phyloP scores from a whole-genome alignment of 1,140 invertebrate genomes.

The Drosophila eugracilis region DNA sequence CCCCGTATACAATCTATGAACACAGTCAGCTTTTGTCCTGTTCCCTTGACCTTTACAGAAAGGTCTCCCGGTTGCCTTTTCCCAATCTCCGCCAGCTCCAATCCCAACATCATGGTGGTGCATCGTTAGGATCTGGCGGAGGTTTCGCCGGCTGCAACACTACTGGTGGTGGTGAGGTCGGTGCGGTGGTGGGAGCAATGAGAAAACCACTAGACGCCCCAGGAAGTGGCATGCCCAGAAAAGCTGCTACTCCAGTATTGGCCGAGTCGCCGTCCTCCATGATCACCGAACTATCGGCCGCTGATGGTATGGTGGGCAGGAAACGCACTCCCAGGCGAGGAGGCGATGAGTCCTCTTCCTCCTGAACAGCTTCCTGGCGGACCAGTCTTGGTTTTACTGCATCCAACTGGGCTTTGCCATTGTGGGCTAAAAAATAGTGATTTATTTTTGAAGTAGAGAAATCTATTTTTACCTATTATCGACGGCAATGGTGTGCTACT shows the following conservation, averaged over 20 bases:
- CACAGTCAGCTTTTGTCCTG: conserved; percentile 73
- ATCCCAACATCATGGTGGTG: conserved; percentile 70
- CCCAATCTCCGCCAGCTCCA: conserved; percentile 30
- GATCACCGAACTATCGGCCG: conserved; percentile 91
- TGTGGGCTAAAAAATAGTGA: too few species aligned
- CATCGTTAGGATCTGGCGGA: conserved; percentile 70
- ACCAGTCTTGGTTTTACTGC: conserved; percentile 87
- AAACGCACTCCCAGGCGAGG: conserved; percentile 88
- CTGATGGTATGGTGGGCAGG: conserved; percentile 92
- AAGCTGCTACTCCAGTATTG: conserved; percentile 34
- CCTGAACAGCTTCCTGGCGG: conserved; percentile 90
- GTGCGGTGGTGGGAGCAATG: conserved; percentile 22
- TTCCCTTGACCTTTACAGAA: conserved; percentile 45
- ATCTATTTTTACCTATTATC: conserved; percentile 80
- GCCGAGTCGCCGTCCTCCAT: conserved; percentile 88
- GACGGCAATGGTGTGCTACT: conserved; percentile 85
- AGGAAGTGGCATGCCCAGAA: conserved; percentile 71
- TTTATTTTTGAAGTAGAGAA: too few species aligned
- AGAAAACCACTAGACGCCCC: conserved; percentile 72
- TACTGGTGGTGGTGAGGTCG: conserved; percentile 10
- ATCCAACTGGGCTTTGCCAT: conserved; percentile 67
- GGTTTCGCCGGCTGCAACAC: conserved; percentile 64
- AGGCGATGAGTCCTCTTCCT: conserved; percentile 89
- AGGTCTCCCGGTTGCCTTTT: conserved; percentile 45
- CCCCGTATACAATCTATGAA: conserved; percentile 66